phyloP scores from a whole-genome alignment of 2,113 vertebrate species.

The Ascaphus truei region DNA sequence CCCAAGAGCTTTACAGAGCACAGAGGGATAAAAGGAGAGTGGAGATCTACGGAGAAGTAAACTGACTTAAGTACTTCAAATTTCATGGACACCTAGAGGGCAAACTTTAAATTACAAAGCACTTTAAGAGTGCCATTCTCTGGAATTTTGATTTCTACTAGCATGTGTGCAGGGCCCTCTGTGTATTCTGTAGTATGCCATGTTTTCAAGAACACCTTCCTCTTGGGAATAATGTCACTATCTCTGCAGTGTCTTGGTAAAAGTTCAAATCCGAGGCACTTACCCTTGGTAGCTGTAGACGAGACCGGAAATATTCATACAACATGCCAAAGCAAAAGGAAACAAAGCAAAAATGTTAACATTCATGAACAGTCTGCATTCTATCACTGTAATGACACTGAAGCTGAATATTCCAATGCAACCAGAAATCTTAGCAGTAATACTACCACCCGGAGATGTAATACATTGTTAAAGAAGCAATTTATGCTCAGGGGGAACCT shows the following conservation, averaged over 20 bases:
- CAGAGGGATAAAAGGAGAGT: neutral
- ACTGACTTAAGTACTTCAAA: neutral
- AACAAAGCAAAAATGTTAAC: constrained; percentile 31
- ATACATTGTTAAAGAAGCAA: constrained; percentile 17
- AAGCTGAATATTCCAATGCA: constrained; percentile 15
- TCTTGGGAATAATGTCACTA: neutral
- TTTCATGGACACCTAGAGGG: neutral
- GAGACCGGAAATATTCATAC: constrained; percentile 20
- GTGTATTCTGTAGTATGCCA: neutral
- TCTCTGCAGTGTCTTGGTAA: neutral
- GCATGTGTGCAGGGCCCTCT: neutral
- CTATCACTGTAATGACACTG: constrained; percentile 4
- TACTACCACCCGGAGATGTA: constrained; percentile 9
- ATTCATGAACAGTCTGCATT: constrained; percentile 5
- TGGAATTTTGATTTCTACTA: neutral
- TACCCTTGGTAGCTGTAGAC: constrained; percentile 57
- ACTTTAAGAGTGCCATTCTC: neutral
- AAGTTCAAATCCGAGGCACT: constrained; percentile 30
- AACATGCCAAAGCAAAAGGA: constrained; percentile 17
- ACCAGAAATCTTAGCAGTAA: neutral
- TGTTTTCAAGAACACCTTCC: neutral
- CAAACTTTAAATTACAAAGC: neutral
- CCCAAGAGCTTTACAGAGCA: neutral
- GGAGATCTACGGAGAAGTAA: neutral
- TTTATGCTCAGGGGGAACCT: neutral